These are phyloP conservation scores for Ischnus inquisitorius DNA, from an alignment of 2,888 invertebrate genomes.

Conservation along the genomic window DNA sequence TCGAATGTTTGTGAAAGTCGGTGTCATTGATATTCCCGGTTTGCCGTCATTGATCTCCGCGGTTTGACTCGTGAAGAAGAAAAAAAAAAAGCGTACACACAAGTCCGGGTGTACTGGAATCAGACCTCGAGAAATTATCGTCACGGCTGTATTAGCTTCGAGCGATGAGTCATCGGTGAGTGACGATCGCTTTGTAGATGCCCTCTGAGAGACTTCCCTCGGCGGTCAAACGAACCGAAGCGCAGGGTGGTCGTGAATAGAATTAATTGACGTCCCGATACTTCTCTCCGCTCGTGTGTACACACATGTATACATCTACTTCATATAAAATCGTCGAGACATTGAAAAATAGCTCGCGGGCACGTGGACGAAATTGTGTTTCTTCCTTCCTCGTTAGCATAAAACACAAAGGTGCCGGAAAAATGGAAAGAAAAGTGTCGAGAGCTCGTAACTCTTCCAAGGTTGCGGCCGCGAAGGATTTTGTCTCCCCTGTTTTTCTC, in stretches of 20 bases:
- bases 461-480: background rate
- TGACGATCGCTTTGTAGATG: conserved; percentile 43
- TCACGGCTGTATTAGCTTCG: conserved; percentile 71
- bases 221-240: conserved; percentile 57
- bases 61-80: conserved; percentile 20
- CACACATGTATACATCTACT: background rate
- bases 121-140: conserved; percentile 58
- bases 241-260: conserved; percentile 63
- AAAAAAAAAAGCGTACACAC: no score
- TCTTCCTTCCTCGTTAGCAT: background rate
- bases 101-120: conserved; percentile 43
- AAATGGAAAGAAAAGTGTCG: background rate
- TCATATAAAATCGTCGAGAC: conserved; percentile 27
- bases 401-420: background rate
- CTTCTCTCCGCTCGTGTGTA: background rate
- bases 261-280: conserved; percentile 60
- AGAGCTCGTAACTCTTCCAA: background rate
- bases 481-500: background rate
- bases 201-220: conserved; percentile 14
- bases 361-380: background rate
- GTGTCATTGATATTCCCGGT: conserved; percentile 59
- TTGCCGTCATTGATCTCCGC: conserved; percentile 54
- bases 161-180: conserved; percentile 70
- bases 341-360: conserved; percentile 23
- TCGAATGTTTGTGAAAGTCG: conserved; percentile 61